A percentile compares a stretch with the other conserved stretches of the same genome.
These are phyloP conservation scores for cattle (Bos taurus) DNA, from an alignment of 2,113 vertebrate genomes.

Conservation along the genomic window ARS-UCD2.0 NC_037357.1:126296001-126296500, in stretches of 20 bases:
- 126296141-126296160: background rate
- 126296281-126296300: constrained; percentile 8
- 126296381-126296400: background rate
- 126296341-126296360: background rate
- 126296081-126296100: background rate
- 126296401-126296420: background rate
- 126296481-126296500: too few species aligned
- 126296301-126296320: background rate
- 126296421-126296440: too few species aligned
- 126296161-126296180: constrained; percentile 6
- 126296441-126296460: too few species aligned
- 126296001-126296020: background rate
- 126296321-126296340: background rate
- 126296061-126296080: background rate
- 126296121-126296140: background rate
- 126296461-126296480: too few species aligned
- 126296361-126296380: background rate
- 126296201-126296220: background rate
- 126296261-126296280: background rate
- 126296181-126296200: background rate
- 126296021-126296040: background rate
- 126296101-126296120: background rate
- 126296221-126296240: background rate
- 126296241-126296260: background rate
- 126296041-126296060: background rate